Conservation (phyloP, 2,797 vertebrate species). For the Chiroxiphia lanceolata region DNA sequence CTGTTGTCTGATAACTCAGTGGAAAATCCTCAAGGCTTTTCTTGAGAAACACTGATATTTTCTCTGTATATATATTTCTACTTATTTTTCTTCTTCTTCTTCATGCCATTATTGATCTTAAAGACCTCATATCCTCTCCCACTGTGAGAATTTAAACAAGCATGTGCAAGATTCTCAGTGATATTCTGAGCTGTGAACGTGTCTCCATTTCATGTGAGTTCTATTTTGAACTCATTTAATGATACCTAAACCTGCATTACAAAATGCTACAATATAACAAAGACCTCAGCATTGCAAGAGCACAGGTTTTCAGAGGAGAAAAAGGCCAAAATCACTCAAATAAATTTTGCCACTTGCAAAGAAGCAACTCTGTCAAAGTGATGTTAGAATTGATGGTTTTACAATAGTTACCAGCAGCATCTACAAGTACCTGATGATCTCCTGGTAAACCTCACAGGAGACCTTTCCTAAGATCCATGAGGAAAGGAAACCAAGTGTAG, state of each 20-base stretch:
- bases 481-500: background rate
- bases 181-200: background rate
- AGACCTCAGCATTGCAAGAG: background rate
- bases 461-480: background rate
- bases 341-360: background rate
- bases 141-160: background rate
- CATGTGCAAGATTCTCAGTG: background rate
- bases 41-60: background rate
- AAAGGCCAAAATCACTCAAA: background rate
- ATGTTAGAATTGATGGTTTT: background rate
- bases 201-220: background rate
- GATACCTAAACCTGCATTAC: background rate
- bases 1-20: background rate
- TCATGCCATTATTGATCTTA: background rate
- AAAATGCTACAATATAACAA: background rate
- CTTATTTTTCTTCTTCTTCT: background rate
- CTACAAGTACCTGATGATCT: background rate
- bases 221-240: background rate
- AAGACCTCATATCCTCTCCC: background rate
- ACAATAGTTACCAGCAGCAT: background rate
- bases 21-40: background rate
- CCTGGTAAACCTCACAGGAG: background rate
- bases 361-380: background rate
- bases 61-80: background rate
- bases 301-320: background rate